Percentiles rank a stretch among this genome's conserved stretches.
Conservation (phyloP, 2,888 invertebrate species). For the Neocrepidodera transversa region DNA sequence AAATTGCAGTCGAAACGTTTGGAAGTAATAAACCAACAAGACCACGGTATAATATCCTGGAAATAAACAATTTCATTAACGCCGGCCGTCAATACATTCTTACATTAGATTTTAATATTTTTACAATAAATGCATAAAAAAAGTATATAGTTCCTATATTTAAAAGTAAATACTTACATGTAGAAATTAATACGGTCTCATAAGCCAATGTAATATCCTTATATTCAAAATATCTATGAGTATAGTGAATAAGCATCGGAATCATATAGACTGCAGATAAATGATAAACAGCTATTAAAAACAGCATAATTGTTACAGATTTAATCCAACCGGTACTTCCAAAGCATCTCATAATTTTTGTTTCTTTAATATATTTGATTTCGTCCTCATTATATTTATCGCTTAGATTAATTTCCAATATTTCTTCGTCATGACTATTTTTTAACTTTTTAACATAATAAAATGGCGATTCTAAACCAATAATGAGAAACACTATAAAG, state of each 20-base stretch:
- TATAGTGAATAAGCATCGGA: conserved; percentile 9
- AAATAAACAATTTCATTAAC: no score
- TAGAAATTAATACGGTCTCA: neutral
- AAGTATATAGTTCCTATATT: no score
- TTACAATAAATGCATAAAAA: no score
- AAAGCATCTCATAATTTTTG: conserved; percentile 6
- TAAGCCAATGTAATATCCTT: neutral
- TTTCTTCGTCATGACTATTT: neutral
- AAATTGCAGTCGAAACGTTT: no score
- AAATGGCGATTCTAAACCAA: conserved; percentile 16
- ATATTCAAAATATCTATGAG: conserved; percentile 2
- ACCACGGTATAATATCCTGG: no score
- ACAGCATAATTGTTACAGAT: conserved; percentile 13
- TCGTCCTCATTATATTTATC: neutral
- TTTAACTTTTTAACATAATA: conserved; percentile 4
- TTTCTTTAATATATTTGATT: conserved; percentile 2
- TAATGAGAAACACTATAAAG: neutral
- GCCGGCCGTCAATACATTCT: no score
- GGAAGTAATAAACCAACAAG: no score
- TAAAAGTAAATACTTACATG: conserved; percentile 17
- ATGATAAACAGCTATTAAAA: conserved; percentile 5
- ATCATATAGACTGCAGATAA: conserved; percentile 19
- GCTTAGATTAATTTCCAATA: neutral
- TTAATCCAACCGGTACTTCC: conserved; percentile 11
- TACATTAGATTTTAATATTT: no score